Evolutionary conservation across 2,113 vertebrate species (phyloP).

Genomic region (Rhadina sibilatrix): DNA sequence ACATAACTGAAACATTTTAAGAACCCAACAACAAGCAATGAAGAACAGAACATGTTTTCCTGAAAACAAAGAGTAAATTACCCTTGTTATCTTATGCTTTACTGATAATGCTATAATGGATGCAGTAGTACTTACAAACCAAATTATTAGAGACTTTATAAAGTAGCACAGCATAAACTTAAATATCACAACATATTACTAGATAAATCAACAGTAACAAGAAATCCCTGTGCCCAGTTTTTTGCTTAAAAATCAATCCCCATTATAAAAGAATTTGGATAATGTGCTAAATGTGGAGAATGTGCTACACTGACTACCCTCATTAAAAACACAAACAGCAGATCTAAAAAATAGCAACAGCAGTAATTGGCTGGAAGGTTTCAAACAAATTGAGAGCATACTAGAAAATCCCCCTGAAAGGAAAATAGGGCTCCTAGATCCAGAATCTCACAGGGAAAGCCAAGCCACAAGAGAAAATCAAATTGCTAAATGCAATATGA

Average conservation of each 20-base stretch:
- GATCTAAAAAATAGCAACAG: neutral
- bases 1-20: neutral
- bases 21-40: neutral
- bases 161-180: neutral
- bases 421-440: neutral
- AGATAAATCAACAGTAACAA: neutral
- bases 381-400: neutral
- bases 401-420: neutral
- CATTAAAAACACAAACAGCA: slow-evolving; percentile 10
- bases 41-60: neutral
- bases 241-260: neutral
- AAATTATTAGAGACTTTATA: neutral
- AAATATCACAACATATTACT: neutral
- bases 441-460: neutral
- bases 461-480: neutral
- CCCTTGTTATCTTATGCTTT: neutral
- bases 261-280: neutral
- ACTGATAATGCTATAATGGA: neutral
- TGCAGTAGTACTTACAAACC: neutral
- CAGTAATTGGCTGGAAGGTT: neutral
- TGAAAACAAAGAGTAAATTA: neutral
- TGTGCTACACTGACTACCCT: neutral
- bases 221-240: neutral
- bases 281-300: neutral
- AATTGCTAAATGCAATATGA: slow-evolving; percentile 6